Base-by-base conservation (phyloP, 2,797 vertebrate species). In the Trematomus bernacchii region DNA sequence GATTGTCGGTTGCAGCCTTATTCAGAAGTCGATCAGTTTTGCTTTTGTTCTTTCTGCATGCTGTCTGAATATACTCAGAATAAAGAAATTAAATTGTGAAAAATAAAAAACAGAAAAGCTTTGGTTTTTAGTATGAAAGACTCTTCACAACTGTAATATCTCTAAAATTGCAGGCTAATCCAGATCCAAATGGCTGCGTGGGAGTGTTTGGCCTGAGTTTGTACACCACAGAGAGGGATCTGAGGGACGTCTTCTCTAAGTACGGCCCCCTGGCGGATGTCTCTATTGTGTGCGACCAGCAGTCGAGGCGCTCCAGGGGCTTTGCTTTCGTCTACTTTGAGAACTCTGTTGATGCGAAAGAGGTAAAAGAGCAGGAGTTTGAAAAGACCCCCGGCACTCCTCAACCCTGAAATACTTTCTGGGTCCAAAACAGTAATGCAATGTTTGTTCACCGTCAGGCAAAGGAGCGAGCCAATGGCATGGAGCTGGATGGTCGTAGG, bases 261-360 rank as follows among this genome's bases (percentile, higher is more conserved):
- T 99, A 99, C 3, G 98, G 97, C 40, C 98, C 97, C 18, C 95
- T 99, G 77, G 91, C 96, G 0, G 97, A 97, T 14, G 97, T 99
- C 69, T 95, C 91, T 79, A 99, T 99, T 6, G 97, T 99, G 42
- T 98, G 97, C 13, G 97, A 99, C 87, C 98, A 99, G 90, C 98
- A 98, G 85, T 99, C 97, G 0, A 95, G 97, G 12, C 97, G 98
- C 46, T 99, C 98, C 54, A 96, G 97, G 58, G 98, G 98, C 57
- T 99, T 99, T 69, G 96, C 97, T 0, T 99, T 99, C 62, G 97
- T 99, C 58, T 99, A 99, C 93, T 99, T 99, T 0, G 97, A 99
- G 89, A 97, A 96, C 27, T 96, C 94, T 12, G 95, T 95, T 43
- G 98, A 99, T 80, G 96, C 98, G 57, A 97, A 97, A 88, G 97